These are phyloP conservation scores for Pica pica DNA, from an alignment of 2,113 vertebrate genomes.

Conservation along the genomic window DNA sequence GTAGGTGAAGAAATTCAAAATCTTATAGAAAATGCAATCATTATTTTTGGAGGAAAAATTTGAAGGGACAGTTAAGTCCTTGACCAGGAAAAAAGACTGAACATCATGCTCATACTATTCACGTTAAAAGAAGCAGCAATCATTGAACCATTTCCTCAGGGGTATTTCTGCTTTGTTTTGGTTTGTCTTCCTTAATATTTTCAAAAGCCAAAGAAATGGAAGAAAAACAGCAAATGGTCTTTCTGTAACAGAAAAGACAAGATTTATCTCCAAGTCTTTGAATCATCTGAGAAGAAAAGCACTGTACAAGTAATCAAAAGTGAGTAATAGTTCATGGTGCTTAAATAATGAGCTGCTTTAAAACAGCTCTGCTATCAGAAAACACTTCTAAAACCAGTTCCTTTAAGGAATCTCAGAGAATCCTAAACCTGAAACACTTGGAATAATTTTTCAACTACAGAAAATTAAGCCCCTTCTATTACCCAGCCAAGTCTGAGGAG, in stretches of 20 bases:
- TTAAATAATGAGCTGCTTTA: neutral
- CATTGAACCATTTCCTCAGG: neutral
- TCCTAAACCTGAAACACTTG: neutral
- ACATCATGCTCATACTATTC: neutral
- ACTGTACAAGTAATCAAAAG: neutral
- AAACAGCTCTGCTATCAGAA: neutral
- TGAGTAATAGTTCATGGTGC: neutral
- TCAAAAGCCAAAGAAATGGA: neutral
- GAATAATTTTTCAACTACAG: neutral
- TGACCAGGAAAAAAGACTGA: neutral
- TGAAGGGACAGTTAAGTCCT: neutral
- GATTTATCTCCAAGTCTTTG: neutral
- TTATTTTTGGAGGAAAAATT: neutral
- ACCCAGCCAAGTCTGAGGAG: neutral
- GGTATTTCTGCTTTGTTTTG: neutral
- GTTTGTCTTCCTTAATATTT: neutral
- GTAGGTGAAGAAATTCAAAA: neutral
- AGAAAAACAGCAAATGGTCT: constrained; percentile 5
- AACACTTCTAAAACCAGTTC: neutral
- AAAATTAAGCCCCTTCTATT: neutral
- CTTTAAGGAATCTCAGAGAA: neutral
- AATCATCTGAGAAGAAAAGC: neutral
- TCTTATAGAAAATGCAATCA: neutral
- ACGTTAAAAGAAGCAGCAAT: neutral
- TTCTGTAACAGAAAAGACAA: neutral